phyloP scores from a whole-genome alignment of 2,113 vertebrate species.

The Nyctibius bracteatus region DNA sequence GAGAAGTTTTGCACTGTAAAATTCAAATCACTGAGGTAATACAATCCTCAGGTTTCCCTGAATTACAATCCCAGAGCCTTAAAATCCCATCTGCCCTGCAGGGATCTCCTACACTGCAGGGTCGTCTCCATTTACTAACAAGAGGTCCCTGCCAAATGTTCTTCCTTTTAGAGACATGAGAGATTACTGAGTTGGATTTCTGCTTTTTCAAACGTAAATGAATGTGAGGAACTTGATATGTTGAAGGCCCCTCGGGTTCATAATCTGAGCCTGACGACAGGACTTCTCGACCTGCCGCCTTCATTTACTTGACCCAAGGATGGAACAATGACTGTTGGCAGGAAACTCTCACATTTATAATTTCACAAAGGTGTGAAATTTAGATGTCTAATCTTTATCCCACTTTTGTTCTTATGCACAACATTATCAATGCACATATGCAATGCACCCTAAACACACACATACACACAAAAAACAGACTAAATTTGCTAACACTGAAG shows the following conservation, averaged over 20 bases:
- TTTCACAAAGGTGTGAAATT: background rate
- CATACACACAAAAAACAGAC: background rate
- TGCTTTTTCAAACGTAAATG: background rate
- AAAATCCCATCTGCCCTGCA: background rate
- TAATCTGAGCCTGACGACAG: background rate
- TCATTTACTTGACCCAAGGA: background rate
- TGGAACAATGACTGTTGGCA: background rate
- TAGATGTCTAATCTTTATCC: background rate
- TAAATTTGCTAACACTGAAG: background rate
- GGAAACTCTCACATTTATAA: background rate
- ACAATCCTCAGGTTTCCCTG: background rate
- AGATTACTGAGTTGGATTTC: background rate
- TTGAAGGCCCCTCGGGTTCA: background rate
- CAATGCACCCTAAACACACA: background rate
- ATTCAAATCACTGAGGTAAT: background rate
- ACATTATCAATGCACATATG: background rate
- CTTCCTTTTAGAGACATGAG: background rate
- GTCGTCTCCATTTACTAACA: background rate
- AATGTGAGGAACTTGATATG: rapidly evolving
- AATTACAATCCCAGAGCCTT: background rate
- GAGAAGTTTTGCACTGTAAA: background rate
- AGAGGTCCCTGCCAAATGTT: background rate
- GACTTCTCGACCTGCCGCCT: background rate
- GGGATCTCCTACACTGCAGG: too few species aligned
- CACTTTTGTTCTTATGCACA: background rate